Base-by-base conservation (phyloP, 2,797 vertebrate species). In the Hylomyscus alleni region DNA sequence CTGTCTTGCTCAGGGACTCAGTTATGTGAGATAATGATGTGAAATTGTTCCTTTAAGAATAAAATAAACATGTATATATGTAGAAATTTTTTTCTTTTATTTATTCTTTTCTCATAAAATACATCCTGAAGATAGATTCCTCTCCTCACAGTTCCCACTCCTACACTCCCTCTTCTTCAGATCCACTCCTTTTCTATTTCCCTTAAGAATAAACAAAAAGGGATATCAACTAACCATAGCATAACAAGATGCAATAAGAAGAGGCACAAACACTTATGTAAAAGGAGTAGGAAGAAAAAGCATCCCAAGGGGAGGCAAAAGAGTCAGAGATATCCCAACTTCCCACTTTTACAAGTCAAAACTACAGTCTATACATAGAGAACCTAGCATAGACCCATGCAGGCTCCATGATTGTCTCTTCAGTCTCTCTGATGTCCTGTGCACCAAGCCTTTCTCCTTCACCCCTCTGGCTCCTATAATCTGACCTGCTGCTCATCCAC, bases 111-210 rank as follows among this genome's bases (percentile, higher is more conserved):
- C n/a, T 60, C 12, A 82, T 29, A 4, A 4, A 84, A 47, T 65
- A 34, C 13, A 60, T 40, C 6, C n/a, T 29, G 7, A 29, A 1
- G 3, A 82, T 4, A 60, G 7, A 0, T 14, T 29, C n/a, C 11
- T 40, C 37, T 40, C 22, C 37, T 82, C 37, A 34, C 6, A 40
- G n/a, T 60, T 2, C 56, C 22, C 0, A 11, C 2, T 0, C 11
- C 56, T 1, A 15, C n/a, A 14, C 37, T 14, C 1, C 24, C 8
- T 60, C 3, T 40, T 7, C 6, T 58, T 26, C 13, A 82, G n/a
- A 40, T 40, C 22, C 24, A 40, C n/a, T 56, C 0, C 13, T 58
- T 9, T 40, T 82, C 56, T 15, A 40, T 60, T 60, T 60, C 6
- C 12, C 22, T 40, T 40, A 15, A 29, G 8, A 17, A 17, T n/a